These are phyloP conservation scores for Sceloporus tristichus DNA, from an alignment of 2,113 vertebrate genomes.

Conservation along the genomic window DNA sequence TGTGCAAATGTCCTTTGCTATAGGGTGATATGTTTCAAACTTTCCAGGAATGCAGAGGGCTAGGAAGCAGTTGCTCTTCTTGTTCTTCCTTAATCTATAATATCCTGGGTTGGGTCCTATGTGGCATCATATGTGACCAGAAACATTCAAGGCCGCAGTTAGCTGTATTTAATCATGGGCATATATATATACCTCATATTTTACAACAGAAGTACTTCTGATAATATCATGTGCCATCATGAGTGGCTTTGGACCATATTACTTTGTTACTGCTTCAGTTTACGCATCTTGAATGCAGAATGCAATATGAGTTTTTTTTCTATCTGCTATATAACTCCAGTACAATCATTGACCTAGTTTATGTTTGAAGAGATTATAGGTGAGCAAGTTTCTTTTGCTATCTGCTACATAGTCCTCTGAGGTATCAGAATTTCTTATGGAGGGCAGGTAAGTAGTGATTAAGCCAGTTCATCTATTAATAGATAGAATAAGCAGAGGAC, in stretches of 20 bases:
- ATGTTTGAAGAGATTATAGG: neutral
- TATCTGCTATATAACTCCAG: neutral
- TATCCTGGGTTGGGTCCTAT: too few species aligned
- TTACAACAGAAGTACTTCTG: too few species aligned
- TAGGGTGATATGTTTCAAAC: too few species aligned
- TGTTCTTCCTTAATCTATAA: too few species aligned
- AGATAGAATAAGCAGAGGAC: neutral
- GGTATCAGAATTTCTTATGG: neutral
- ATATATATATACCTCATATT: too few species aligned
- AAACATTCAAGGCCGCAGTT: too few species aligned
- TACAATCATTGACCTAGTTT: neutral
- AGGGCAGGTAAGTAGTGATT: neutral
- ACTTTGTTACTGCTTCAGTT: neutral
- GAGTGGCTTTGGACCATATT: neutral
- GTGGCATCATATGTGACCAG: too few species aligned
- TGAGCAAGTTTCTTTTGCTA: neutral
- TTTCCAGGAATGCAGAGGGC: too few species aligned
- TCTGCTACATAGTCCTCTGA: too few species aligned
- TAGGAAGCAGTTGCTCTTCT: too few species aligned
- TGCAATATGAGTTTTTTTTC: neutral
- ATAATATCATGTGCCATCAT: neutral
- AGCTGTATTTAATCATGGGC: too few species aligned
- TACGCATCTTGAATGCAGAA: neutral
- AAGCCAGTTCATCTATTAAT: neutral
- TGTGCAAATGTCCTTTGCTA: too few species aligned